Conservation (phyloP, 2,888 invertebrate species). For the Meteorus colon region DNA sequence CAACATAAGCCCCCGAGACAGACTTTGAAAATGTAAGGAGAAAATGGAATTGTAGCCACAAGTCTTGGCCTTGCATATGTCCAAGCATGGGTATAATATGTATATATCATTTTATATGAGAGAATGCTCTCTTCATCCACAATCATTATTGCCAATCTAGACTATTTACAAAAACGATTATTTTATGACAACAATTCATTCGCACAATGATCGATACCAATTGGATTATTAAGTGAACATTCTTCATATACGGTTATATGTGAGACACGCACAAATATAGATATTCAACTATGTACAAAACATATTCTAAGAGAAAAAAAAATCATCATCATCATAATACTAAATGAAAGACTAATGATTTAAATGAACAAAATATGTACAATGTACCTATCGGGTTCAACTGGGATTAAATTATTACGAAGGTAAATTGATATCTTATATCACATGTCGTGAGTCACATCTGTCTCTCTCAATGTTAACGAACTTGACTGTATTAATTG, state of each 20-base stretch:
- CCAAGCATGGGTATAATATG: slow-evolving; percentile 70
- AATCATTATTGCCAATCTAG: neutral
- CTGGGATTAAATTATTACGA: neutral
- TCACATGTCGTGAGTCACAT: slow-evolving; percentile 64
- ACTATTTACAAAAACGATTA: slow-evolving; percentile 2
- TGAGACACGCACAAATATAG: slow-evolving; percentile 53
- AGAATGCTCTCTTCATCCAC: slow-evolving; percentile 18
- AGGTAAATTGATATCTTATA: neutral
- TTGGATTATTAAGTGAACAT: slow-evolving; percentile 74
- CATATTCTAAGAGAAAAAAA: neutral
- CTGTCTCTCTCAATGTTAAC: slow-evolving; percentile 72
- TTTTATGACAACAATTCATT: neutral
- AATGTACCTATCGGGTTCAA: slow-evolving; percentile 21
- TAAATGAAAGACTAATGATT: neutral
- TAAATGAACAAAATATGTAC: slow-evolving; percentile 33
- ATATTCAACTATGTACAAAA: slow-evolving; percentile 39
- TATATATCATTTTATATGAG: slow-evolving; percentile 10
- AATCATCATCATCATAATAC: slow-evolving; percentile 9
- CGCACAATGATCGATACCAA: neutral
- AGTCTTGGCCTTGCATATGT: slow-evolving; percentile 32
- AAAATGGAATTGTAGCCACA: slow-evolving; percentile 38
- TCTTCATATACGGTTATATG: slow-evolving; percentile 75
- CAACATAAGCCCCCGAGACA: slow-evolving; percentile 74
- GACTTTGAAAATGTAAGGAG: slow-evolving; percentile 62
- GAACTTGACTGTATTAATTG: slow-evolving; percentile 63